Percentiles rank a stretch among this genome's conserved stretches.
Evolutionary conservation across 2,113 vertebrate genomes (phyloP).

Genomic region (Coryphaenoides rupestris): DNA sequence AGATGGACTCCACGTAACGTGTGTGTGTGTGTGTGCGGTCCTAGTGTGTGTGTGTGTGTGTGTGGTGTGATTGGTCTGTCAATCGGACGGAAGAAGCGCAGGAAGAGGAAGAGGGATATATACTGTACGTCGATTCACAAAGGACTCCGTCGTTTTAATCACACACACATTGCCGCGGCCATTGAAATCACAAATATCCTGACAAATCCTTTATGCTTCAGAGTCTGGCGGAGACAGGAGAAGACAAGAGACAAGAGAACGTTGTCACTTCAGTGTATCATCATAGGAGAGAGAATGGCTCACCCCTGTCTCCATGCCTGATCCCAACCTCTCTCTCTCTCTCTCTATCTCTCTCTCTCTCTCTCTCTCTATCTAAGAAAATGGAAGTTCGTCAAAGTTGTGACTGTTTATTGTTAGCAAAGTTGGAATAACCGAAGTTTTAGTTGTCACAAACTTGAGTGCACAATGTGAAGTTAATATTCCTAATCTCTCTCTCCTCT

Average conservation of each 20-base stretch:
- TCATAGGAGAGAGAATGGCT: conserved; percentile 18
- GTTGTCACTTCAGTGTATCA: conserved; percentile 43
- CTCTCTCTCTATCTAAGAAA: conserved; percentile 10
- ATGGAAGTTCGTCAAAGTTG: too few relatives aligned
- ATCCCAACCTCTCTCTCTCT: too few relatives aligned
- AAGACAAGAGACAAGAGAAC: conserved; percentile 20
- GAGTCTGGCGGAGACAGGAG: conserved; percentile 44
- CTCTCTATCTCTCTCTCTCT: conserved; percentile 16
- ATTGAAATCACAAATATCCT: conserved; percentile 42
- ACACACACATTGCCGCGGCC: conserved; percentile 26
- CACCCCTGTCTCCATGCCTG: conserved; percentile 8
- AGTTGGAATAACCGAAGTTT: too few relatives aligned
- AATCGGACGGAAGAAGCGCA: conserved; percentile 48
- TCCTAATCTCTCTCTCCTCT: too few relatives aligned
- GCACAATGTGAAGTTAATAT: too few relatives aligned
- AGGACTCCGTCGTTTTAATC: conserved; percentile 42
- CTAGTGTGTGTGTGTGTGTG: conserved; percentile 10
- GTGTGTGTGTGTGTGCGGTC: conserved; percentile 43
- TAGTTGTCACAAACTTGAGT: too few relatives aligned
- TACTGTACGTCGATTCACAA: conserved; percentile 57
- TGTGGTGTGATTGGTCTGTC: conserved; percentile 47
- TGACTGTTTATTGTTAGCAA: too few relatives aligned
- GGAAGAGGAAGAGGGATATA: conserved; percentile 35
- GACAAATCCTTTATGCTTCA: conserved; percentile 60
- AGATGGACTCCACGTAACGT: conserved; percentile 47